Evolutionary conservation across 2,113 vertebrate genomes (phyloP), one percentile per base, ranked within the genome.

Genomic region (Tylochromis polylepis): DNA sequence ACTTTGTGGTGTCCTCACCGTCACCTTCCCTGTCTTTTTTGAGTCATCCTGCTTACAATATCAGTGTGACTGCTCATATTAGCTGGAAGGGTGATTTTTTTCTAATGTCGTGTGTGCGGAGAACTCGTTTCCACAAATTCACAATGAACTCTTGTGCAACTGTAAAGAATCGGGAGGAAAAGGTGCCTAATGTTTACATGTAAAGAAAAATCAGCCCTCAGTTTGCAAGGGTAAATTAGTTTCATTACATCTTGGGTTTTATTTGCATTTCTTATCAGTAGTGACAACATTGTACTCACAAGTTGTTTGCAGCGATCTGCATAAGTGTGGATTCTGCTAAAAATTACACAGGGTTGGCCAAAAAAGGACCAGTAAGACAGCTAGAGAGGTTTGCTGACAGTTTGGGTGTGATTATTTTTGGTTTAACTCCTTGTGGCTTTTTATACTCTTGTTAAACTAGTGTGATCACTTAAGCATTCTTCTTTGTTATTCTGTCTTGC

Each of bases 21-120:
- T 91, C 88, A 88, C 92, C 91, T 90, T 90, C 85, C 83, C 62
- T 20, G 59, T 82, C 88, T 57, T 22, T n/a, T 85, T 88, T 85
- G 34, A 93, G 91, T 86, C 82, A 87, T 53, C 88, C 53, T 56
- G 20, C 43, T 77, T 65, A 72, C 46, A 49, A 72, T 14, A 10
- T 85, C 67, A 16, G 29, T 24, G 36, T 84, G 81, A 83, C 78
- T 31, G 31, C 58, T 43, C 22, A 83, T 43, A 78, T 82, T 81
- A 88, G 70, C 36, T 22, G 9, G 46, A 49, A 38, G 56, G 55
- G 72, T 43, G n/a, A 0, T 18, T 72, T 75, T 81, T 82, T 38
- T 72, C 62, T 58, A 53, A n/a, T 77, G 1, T 3, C 55, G 29
- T 87, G 24, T 85, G 29, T 10, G 29, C 55, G 70, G 18, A 43